phyloP scores from a whole-genome alignment of 2,113 vertebrate genomes.

The Cyphomyrus plagiostoma region DNA sequence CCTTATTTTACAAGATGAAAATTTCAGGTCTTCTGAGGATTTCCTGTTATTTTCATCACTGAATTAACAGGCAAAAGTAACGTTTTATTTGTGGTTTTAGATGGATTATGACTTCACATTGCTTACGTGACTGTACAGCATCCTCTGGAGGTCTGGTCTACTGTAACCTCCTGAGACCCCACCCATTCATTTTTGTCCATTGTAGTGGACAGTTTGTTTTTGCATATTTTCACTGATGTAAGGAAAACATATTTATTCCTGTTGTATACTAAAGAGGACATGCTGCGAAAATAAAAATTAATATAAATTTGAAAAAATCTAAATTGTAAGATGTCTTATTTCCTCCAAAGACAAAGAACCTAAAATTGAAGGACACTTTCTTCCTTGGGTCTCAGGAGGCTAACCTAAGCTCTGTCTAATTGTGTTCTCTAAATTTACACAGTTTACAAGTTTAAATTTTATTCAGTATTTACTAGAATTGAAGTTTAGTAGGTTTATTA shows the following conservation, averaged over 20 bases:
- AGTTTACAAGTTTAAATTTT: background rate
- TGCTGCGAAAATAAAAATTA: no score
- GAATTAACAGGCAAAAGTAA: conserved; percentile 42
- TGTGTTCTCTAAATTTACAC: background rate
- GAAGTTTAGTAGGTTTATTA: background rate
- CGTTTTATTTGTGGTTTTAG: conserved; percentile 10
- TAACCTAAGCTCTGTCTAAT: background rate
- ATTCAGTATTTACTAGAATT: background rate
- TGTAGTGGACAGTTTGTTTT: no score
- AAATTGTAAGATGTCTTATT: no score
- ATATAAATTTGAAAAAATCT: no score
- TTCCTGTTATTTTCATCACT: conserved; percentile 60
- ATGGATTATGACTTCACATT: background rate
- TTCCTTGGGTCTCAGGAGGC: no score
- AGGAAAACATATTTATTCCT: no score
- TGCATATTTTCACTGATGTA: no score
- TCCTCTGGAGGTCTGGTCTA: background rate
- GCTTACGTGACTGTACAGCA: background rate
- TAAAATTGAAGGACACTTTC: no score
- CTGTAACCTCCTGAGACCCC: no score
- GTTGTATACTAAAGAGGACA: no score
- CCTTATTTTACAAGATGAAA: conserved; percentile 54
- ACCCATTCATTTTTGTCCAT: no score
- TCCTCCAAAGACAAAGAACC: background rate
- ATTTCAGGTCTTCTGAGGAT: conserved; percentile 56